A percentile compares a stretch with the other conserved stretches of the same genome.
Conservation (phyloP, 2,797 vertebrate species). For the Acestrorhynchus altus region DNA sequence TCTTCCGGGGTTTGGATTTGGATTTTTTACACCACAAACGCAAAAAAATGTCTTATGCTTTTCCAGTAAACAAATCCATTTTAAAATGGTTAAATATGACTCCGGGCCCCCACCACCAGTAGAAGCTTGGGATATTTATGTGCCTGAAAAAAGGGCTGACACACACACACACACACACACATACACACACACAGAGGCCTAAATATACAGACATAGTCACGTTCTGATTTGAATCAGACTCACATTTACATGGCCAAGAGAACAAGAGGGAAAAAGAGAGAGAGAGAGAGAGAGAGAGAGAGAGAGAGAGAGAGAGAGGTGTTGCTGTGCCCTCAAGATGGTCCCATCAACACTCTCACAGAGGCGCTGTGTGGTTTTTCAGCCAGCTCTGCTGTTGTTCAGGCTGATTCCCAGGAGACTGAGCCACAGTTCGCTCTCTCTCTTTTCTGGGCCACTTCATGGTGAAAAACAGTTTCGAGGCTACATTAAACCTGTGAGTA, state of each 20-base stretch:
- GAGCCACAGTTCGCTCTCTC: background rate
- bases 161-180: too few species aligned
- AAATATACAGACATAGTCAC: background rate
- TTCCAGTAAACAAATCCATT: background rate
- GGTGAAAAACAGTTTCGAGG: background rate
- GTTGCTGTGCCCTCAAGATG: background rate
- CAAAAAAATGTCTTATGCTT: background rate
- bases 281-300: slow-evolving; percentile 29
- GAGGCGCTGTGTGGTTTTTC: background rate
- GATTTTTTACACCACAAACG: background rate
- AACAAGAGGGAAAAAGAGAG: slow-evolving; percentile 49
- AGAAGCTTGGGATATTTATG: background rate
- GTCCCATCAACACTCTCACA: background rate
- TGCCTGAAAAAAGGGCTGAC: background rate
- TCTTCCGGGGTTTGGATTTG: too few species aligned
- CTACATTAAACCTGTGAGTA: background rate
- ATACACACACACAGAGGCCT: too few species aligned
- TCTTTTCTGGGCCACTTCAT: background rate
- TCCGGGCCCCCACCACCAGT: background rate
- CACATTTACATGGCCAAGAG: slow-evolving; percentile 16
- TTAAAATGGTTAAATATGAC: background rate
- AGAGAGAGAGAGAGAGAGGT: slow-evolving; percentile 17
- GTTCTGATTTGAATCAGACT: slow-evolving; percentile 31
- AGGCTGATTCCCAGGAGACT: background rate
- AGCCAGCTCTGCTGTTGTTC: background rate